phyloP scores from a whole-genome alignment of 2,888 invertebrate species.

The Kryphioiulus occultus region DNA sequence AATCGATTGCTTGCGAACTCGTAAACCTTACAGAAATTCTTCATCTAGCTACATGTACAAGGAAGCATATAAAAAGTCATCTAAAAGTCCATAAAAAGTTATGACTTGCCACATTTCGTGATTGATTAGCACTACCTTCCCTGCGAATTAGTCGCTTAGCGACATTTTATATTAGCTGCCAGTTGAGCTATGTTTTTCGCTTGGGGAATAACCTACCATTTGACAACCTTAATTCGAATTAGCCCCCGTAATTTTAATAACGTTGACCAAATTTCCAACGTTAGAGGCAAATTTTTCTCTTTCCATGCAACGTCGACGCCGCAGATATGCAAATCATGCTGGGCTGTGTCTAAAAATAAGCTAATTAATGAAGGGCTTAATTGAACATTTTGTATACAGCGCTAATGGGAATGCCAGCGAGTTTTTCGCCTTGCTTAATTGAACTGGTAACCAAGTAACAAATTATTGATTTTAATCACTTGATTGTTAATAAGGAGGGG shows the following conservation, averaged over 20 bases:
- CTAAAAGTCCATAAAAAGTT: neutral
- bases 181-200: neutral
- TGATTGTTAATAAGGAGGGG: neutral
- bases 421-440: neutral
- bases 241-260: neutral
- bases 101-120: neutral
- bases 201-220: neutral
- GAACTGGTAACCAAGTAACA: conserved; percentile 26
- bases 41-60: too few species aligned
- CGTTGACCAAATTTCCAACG: neutral
- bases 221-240: neutral
- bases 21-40: too few species aligned
- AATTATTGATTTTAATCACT: conserved; percentile 11
- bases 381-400: neutral
- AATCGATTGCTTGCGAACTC: too few species aligned
- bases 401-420: neutral
- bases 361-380: neutral
- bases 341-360: neutral
- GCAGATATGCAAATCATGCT: conserved; percentile 16
- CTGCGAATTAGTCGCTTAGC: neutral
- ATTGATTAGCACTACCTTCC: neutral
- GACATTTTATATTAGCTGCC: neutral
- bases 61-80: too few species aligned
- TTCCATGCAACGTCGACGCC: neutral
- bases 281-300: neutral